Evolutionary conservation across 2,113 vertebrate species (phyloP).

Genomic region (Orycteropus afer): DNA sequence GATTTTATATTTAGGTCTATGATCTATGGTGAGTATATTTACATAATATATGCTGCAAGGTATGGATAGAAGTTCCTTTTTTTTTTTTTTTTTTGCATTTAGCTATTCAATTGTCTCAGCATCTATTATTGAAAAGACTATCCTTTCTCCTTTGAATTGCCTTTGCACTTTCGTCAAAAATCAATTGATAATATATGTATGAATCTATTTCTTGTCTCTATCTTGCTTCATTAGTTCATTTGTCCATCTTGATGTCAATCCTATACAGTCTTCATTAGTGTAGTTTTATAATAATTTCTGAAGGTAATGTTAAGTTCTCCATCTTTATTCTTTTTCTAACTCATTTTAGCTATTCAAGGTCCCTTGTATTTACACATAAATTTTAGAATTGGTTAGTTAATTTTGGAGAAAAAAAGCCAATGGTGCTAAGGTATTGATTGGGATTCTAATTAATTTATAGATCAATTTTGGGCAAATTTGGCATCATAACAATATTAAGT

Average conservation of each 20-base stretch:
- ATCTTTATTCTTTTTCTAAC: slow-evolving; percentile 20
- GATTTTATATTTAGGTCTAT: not conserved
- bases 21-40: not conserved
- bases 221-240: not conserved
- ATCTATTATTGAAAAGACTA: slow-evolving; percentile 26
- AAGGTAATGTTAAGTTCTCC: not conserved
- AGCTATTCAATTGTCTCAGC: not conserved
- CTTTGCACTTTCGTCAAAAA: slow-evolving; percentile 11
- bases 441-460: slow-evolving; percentile 4
- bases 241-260: not conserved
- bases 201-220: not conserved
- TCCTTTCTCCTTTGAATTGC: slow-evolving; percentile 38
- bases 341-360: not conserved
- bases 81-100: slow-evolving; percentile 26
- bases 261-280: not conserved
- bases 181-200: not conserved
- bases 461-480: not conserved
- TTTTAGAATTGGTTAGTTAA: not conserved
- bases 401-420: not conserved
- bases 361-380: not conserved
- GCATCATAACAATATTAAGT: not conserved
- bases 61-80: not conserved
- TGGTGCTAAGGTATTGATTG: not conserved
- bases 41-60: not conserved
- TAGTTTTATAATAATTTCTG: not conserved